phyloP scores from a whole-genome alignment of 53 echinoderm and acorn worm genomes.

The Echinarachnius parma region DNA sequence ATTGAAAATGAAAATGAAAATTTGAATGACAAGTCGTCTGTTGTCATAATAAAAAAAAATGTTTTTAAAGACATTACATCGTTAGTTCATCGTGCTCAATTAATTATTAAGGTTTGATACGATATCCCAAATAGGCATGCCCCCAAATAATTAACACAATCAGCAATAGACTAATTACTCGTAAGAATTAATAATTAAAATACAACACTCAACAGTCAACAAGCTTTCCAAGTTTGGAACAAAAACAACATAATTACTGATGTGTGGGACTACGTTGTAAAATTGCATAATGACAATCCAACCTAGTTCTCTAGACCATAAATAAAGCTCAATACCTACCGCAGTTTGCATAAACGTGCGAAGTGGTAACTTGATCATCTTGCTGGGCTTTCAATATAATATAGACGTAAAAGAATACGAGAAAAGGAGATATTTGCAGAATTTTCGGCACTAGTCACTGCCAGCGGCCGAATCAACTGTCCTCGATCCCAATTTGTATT shows the following conservation, averaged over 20 bases:
- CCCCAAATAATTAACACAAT: too few relatives aligned
- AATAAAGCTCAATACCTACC: background rate
- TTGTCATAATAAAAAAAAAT: too few relatives aligned
- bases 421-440: background rate
- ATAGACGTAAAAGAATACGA: background rate
- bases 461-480: conserved; percentile 31
- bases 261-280: conserved; percentile 4
- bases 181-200: background rate
- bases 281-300: background rate
- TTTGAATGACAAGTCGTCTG: too few relatives aligned
- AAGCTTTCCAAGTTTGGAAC: background rate
- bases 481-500: background rate
- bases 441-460: conserved; percentile 38
- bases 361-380: conserved; percentile 25
- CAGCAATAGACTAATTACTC: too few relatives aligned
- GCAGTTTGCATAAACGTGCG: background rate
- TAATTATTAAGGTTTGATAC: too few relatives aligned
- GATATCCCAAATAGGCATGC: too few relatives aligned
- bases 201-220: background rate
- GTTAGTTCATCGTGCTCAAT: too few relatives aligned
- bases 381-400: background rate
- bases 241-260: background rate
- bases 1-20: too few relatives aligned
- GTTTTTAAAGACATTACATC: too few relatives aligned
- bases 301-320: background rate